Percentiles rank a stretch among this genome's conserved stretches.
Evolutionary conservation across 2,888 invertebrate species (phyloP).

Genomic region (Chymomyza amoena): DNA sequence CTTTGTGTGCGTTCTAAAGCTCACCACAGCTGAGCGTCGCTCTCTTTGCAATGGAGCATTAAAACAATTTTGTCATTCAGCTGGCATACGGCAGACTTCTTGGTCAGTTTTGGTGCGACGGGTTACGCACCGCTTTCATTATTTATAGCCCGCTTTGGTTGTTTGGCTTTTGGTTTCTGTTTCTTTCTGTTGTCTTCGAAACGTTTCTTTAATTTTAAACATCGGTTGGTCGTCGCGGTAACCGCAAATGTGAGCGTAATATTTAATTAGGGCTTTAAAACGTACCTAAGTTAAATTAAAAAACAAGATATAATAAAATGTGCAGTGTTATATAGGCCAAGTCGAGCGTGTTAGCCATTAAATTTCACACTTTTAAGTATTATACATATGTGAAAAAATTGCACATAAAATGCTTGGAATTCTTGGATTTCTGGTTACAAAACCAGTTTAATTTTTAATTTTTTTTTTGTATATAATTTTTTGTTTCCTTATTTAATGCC

Average conservation of each 20-base stretch:
- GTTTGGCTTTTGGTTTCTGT: constrained; percentile 16
- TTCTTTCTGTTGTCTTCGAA: constrained; percentile 25
- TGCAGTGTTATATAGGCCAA: not conserved
- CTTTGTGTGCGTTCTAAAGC: not conserved
- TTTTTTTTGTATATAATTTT: no score
- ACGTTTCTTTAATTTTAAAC: constrained; percentile 3
- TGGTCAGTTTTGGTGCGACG: not conserved
- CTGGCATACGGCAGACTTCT: constrained; percentile 43
- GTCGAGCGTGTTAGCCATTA: not conserved
- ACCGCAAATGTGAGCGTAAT: constrained; percentile 36
- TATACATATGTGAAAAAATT: no score
- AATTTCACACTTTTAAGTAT: not conserved
- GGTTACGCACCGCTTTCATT: constrained; percentile 66
- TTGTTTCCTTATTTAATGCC: no score
- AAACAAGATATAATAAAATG: not conserved
- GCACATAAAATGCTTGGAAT: not conserved
- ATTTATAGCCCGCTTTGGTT: constrained; percentile 46
- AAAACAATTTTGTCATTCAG: constrained; percentile 30
- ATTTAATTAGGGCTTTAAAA: constrained; percentile 50
- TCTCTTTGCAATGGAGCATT: not conserved
- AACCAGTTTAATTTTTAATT: not conserved
- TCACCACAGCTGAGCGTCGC: not conserved
- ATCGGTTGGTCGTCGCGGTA: constrained; percentile 15
- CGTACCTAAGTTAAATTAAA: not conserved
- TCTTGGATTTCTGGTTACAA: not conserved